Evolutionary conservation across 2,797 vertebrate genomes (phyloP).

Genomic region (Lacerta bilineata): DNA sequence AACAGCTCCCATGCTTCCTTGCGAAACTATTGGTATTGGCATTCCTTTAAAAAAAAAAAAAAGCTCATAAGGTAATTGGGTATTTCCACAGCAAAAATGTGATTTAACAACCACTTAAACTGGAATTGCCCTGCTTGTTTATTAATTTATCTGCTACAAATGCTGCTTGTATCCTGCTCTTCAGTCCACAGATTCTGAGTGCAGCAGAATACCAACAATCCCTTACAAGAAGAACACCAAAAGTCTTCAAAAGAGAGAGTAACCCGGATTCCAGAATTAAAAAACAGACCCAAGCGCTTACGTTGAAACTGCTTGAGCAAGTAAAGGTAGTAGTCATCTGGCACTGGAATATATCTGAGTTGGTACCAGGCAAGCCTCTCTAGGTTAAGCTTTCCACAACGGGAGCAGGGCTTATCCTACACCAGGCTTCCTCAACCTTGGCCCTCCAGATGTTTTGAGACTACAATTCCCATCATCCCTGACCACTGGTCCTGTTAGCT

Average conservation of each 20-base stretch:
- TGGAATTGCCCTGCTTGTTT: background rate
- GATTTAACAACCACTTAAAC: background rate
- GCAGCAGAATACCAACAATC: background rate
- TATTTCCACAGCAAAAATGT: background rate
- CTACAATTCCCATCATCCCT: too few species aligned
- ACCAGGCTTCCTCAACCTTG: too few species aligned
- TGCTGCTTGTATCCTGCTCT: background rate
- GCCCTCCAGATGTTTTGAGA: too few species aligned
- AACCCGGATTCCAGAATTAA: background rate
- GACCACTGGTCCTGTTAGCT: too few species aligned
- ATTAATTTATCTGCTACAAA: background rate
- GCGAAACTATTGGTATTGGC: background rate
- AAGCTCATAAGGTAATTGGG: background rate
- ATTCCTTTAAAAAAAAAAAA: background rate
- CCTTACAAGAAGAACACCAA: background rate
- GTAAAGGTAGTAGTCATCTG: background rate
- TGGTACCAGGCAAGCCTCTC: background rate
- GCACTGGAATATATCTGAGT: background rate
- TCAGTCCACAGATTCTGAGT: background rate
- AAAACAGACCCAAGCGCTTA: background rate
- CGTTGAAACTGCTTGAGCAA: background rate
- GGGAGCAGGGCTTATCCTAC: too few species aligned
- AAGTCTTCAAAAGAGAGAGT: background rate
- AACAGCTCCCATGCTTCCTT: background rate
- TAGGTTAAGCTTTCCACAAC: background rate